Conservation (phyloP, 2,888 invertebrate species). For the Anthrax anthrax region DNA sequence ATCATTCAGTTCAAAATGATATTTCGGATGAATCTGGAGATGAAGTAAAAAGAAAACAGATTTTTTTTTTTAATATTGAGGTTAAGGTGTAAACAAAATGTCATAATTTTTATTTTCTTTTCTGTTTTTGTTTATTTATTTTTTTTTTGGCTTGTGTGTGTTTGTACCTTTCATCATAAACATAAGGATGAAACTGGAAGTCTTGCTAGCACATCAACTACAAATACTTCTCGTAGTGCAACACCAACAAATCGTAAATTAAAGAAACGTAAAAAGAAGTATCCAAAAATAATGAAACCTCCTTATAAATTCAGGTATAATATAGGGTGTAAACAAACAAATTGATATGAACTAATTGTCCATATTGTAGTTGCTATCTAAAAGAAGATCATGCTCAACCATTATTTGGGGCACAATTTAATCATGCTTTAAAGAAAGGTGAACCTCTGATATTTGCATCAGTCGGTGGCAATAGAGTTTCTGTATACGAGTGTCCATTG, state of each 20-base stretch:
- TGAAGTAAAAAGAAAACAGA: conserved; percentile 5
- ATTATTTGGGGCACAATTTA: conserved; percentile 87
- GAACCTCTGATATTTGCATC: conserved; percentile 83
- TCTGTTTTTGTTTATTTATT: no score
- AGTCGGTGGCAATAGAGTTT: conserved; percentile 85
- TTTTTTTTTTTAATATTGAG: not conserved
- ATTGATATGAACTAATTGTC: not conserved
- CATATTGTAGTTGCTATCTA: conserved; percentile 46
- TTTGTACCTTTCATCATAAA: no score
- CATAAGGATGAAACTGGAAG: conserved; percentile 56
- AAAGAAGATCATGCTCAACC: conserved; percentile 91
- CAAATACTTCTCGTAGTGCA: conserved; percentile 65
- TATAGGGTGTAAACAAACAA: not conserved
- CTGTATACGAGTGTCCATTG: conserved; percentile 82
- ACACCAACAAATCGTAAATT: conserved; percentile 55
- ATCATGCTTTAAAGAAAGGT: conserved; percentile 68
- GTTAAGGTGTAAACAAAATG: conserved; percentile 2
- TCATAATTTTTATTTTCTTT: no score
- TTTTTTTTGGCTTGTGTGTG: no score
- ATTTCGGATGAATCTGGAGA: conserved; percentile 12
- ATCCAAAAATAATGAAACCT: conserved; percentile 48
- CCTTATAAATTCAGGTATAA: conserved; percentile 63
- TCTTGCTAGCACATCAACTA: conserved; percentile 64
- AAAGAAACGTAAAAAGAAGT: conserved; percentile 37
- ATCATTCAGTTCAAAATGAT: conserved; percentile 3